Evolutionary conservation across 1,140 invertebrate genomes (phyloP), one percentile per base, ranked within the genome.

Genomic region (Trachymyrmex cornetzi): DNA sequence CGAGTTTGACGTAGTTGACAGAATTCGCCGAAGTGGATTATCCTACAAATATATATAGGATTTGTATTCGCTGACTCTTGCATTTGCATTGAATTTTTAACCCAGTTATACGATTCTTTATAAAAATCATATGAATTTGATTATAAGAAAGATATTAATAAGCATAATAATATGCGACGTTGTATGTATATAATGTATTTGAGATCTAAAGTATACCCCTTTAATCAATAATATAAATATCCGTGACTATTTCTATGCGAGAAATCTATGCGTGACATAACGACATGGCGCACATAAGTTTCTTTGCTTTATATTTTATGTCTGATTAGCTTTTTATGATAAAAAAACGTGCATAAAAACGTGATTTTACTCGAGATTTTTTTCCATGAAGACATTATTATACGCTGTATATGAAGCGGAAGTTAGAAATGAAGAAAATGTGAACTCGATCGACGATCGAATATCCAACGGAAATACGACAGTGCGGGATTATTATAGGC

Each of bases 1-100:
- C 69, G 38, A 75, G 69, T 75, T 84, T 74, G 80, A 84, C 80
- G 38, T 75, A 84, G 55, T 72, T 84, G 80, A 84, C 80, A 84
- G 80, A 84, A 63, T 57, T 84, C 69, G 38, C 69, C 44, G 80
- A 84, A 84, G 80, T 69, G 69, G 69, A 84, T 84, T 84, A 84
- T 74, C 24, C 80, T 84, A 84, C 55, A 84, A 11, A 44, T 74
- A 74, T 75, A 9, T 71, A 7, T 24, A 74, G 55, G 44, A 75
- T 74, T 38, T 50, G 80, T 63, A 84, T 38, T 69, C 19, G 50
- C 55, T 79, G 69, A 84, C 71, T 84, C 9, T 82, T 82, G 24
- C 19, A 2, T 61, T 75, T 84, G 55, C 34, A 82, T 61, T 61
- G 67, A 7, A 50, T 84, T 75, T 84, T 74, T 75, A 34, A 75